Percentiles rank a stretch among this genome's conserved stretches.
Conservation (phyloP, 2,797 vertebrate species). For the Pipistrellus kuhlii region DNA sequence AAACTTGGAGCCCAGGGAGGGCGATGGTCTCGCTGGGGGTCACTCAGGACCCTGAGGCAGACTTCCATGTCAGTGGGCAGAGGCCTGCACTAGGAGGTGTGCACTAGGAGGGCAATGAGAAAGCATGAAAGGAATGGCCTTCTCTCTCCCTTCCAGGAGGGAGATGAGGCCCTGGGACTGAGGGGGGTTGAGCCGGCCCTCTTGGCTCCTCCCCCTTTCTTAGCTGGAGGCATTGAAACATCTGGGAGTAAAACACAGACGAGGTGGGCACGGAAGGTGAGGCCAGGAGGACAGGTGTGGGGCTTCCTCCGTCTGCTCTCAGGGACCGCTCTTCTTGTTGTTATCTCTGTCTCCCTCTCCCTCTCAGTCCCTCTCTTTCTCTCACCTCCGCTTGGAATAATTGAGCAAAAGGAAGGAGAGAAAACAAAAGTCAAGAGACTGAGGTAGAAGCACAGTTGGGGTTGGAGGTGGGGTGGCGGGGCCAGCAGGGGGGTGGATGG, state of each 20-base stretch:
- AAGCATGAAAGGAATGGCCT: not conserved
- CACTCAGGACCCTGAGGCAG: not conserved
- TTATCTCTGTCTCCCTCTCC: not conserved
- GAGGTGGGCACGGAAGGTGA: fast-evolving
- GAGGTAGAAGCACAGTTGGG: not conserved
- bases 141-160: not conserved
- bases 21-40: not conserved
- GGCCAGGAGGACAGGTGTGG: not conserved
- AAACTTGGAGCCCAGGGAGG: not conserved
- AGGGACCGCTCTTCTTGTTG: not conserved
- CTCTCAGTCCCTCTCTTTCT: not conserved
- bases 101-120: not conserved
- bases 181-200: not conserved
- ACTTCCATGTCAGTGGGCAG: not conserved
- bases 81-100: not conserved
- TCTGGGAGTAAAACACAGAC: not conserved
- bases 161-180: not conserved
- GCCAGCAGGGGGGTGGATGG: not conserved
- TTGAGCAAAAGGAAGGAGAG: not conserved
- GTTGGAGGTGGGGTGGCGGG: not conserved
- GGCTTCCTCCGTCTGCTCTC: not conserved
- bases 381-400: not conserved
- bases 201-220: not conserved
- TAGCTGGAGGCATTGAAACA: not conserved
- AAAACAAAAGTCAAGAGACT: not conserved